Evolutionary conservation across 1,140 invertebrate species (phyloP).

Genomic region (Triops longicaudatus): DNA sequence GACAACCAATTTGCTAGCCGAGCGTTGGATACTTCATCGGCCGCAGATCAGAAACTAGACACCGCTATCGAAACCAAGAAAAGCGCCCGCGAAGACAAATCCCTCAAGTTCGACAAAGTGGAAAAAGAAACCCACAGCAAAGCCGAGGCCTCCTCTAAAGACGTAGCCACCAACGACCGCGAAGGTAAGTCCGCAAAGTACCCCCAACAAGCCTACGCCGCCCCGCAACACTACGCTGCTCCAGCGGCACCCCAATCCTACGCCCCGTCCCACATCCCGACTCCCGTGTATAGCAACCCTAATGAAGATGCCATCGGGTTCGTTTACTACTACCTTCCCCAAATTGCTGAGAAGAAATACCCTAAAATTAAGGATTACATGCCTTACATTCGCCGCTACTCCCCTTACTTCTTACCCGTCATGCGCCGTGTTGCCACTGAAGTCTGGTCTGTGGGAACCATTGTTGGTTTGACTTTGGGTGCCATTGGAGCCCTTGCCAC

Average conservation of each 20-base stretch:
- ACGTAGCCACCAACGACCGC: background rate
- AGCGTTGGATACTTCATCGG: background rate
- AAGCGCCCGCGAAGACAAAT: background rate
- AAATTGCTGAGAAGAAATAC: slow-evolving; percentile 26
- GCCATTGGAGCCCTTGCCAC: slow-evolving; percentile 19
- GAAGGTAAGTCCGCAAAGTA: background rate
- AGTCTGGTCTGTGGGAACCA: slow-evolving; percentile 18
- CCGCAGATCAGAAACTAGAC: background rate
- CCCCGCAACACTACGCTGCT: background rate
- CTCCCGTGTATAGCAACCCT: slow-evolving; percentile 26
- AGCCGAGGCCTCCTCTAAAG: background rate
- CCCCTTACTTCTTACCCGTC: background rate
- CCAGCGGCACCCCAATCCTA: background rate
- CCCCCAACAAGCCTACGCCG: background rate
- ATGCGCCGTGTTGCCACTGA: slow-evolving; percentile 19
- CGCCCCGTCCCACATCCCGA: background rate
- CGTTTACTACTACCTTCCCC: slow-evolving; percentile 29
- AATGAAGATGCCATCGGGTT: slow-evolving; percentile 29
- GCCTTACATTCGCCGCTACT: slow-evolving; percentile 23
- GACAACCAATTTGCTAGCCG: slow-evolving; percentile 4
- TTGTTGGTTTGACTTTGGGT: slow-evolving; percentile 20
- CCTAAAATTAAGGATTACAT: slow-evolving; percentile 28
- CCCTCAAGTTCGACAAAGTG: background rate
- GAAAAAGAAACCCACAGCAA: background rate
- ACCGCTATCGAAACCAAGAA: background rate